phyloP scores from a whole-genome alignment of 2,888 invertebrate genomes.

The Hirtodrosophila histrioides region DNA sequence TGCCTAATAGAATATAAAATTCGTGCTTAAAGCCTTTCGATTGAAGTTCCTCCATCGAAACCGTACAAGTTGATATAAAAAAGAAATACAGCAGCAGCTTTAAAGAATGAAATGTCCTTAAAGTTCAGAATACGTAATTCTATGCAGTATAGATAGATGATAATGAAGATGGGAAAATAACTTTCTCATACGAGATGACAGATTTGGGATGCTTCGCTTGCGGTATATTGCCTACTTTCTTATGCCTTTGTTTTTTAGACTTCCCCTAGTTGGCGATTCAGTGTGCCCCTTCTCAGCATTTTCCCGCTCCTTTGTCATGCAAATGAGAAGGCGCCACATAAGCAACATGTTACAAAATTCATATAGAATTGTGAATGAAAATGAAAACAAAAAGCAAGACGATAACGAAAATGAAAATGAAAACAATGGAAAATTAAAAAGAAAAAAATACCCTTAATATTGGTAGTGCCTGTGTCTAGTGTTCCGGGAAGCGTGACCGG shows the following conservation, averaged over 20 bases:
- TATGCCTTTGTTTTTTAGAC: not conserved
- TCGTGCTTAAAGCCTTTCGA: too few species aligned
- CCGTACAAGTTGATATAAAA: too few species aligned
- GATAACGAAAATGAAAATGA: constrained; percentile 5
- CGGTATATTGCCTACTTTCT: not conserved
- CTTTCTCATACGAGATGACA: too few species aligned
- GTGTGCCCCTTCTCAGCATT: constrained; percentile 3
- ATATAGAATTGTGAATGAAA: constrained; percentile 2
- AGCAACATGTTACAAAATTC: constrained; percentile 37
- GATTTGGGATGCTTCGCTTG: too few species aligned
- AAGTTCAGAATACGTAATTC: too few species aligned
- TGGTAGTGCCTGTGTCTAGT: constrained; percentile 1
- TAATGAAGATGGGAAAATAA: too few species aligned
- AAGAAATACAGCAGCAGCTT: too few species aligned
- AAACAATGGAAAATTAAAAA: constrained; percentile 30
- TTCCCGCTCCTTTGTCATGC: constrained; percentile 38
- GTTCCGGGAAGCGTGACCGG: not conserved
- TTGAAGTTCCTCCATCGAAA: too few species aligned
- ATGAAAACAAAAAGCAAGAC: constrained; percentile 2
- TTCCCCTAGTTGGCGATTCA: constrained; percentile 5
- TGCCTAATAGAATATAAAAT: too few species aligned
- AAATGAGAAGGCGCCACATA: constrained; percentile 34
- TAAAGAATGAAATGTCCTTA: too few species aligned
- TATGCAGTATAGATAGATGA: too few species aligned
- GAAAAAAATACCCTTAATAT: constrained; percentile 13